These are phyloP conservation scores for Carettochelys insculpta DNA, from an alignment of 2,113 vertebrate genomes.

Conservation along the genomic window DNA sequence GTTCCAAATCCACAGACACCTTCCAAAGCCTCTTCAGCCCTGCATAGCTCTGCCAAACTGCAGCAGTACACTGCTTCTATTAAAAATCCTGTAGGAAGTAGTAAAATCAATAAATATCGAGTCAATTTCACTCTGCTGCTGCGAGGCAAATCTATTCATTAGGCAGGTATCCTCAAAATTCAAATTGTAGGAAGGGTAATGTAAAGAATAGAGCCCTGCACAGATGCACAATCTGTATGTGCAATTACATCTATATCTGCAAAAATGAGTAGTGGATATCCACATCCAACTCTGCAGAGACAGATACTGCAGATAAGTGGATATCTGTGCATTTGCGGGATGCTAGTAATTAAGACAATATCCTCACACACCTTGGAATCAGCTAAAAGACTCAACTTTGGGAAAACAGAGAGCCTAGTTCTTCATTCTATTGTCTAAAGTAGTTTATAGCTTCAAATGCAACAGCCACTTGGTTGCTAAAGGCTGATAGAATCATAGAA, in stretches of 20 bases:
- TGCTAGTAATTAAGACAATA: not conserved
- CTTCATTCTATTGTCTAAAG: not conserved
- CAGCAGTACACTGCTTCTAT: fast-evolving
- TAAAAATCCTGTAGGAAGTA: fast-evolving
- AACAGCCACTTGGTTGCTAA: not conserved
- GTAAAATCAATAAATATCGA: fast-evolving
- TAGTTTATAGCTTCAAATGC: not conserved
- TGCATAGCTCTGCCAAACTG: not conserved
- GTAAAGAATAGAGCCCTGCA: too few species aligned
- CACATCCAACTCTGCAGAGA: too few species aligned
- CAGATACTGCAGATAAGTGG: too few species aligned
- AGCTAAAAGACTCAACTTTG: not conserved
- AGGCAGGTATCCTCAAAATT: not conserved
- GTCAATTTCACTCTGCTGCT: not conserved
- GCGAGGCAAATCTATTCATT: not conserved
- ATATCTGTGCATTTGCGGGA: too few species aligned
- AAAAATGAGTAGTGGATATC: too few species aligned
- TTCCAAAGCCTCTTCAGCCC: not conserved
- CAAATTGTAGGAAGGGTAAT: not conserved
- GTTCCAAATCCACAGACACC: not conserved
- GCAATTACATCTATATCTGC: too few species aligned
- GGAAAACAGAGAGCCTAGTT: not conserved
- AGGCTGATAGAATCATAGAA: too few species aligned
- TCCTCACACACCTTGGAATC: fast-evolving
- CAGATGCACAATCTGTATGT: too few species aligned